Evolutionary conservation across 2,797 vertebrate genomes (phyloP).

Genomic region (Malacoctenus gilli): DNA sequence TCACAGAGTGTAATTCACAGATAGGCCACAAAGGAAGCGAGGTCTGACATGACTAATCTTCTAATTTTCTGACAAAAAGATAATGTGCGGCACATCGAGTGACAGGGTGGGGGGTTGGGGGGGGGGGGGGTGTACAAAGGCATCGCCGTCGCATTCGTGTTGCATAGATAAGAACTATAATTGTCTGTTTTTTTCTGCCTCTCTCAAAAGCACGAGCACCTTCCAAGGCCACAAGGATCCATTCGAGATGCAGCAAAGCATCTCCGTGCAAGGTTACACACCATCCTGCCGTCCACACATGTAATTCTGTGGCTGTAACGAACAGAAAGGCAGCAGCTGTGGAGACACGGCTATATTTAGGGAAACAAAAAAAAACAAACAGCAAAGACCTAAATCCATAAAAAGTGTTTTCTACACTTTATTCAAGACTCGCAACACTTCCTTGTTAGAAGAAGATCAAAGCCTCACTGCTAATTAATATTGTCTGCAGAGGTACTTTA

Average conservation of each 20-base stretch:
- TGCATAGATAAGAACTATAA: conserved; percentile 39
- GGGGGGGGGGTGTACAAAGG: conserved; percentile 33
- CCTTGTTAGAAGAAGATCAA: conserved; percentile 63
- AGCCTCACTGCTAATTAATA: conserved; percentile 58
- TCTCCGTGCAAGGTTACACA: conserved; percentile 22
- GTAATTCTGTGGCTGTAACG: conserved; percentile 1
- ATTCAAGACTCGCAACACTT: conserved; percentile 36
- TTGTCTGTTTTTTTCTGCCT: conserved; percentile 26
- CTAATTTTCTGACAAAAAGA: conserved; percentile 74
- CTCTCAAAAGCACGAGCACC: conserved; percentile 28
- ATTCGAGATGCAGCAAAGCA: conserved; percentile 27
- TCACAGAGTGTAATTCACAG: conserved; percentile 65
- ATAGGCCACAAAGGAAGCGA: conserved; percentile 64
- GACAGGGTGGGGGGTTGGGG: conserved; percentile 12
- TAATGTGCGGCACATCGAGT: conserved; percentile 40
- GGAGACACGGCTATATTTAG: conserved; percentile 25
- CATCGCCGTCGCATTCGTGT: conserved; percentile 36
- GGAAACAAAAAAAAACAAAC: conserved; percentile 28
- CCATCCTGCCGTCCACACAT: conserved; percentile 15
- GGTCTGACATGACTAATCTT: conserved; percentile 70
- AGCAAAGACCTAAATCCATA: conserved; percentile 56
- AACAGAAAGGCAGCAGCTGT: conserved; percentile 6
- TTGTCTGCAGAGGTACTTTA: conserved; percentile 58
- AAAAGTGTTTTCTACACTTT: conserved; percentile 44
- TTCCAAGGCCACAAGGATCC: conserved; percentile 31